Conservation (phyloP, 2,797 vertebrate genomes). For the Malacoraja senta region DNA sequence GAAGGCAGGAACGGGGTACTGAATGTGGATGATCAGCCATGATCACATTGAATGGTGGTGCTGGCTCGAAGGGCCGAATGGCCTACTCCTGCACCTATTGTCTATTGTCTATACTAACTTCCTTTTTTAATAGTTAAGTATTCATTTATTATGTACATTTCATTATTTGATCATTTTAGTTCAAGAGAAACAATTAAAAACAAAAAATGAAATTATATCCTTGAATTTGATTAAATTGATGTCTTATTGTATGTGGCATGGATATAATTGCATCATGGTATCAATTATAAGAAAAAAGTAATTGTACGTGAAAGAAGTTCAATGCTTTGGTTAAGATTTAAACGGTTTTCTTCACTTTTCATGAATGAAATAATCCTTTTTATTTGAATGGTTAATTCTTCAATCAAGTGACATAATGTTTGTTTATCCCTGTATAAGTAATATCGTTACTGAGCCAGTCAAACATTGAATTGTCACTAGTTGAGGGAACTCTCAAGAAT, state of each 20-base stretch:
- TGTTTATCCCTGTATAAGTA: neutral
- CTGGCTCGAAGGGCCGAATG: no score
- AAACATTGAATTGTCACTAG: neutral
- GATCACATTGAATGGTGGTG: no score
- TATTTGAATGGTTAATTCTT: neutral
- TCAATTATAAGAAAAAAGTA: neutral
- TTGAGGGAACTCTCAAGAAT: neutral
- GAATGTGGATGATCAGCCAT: no score
- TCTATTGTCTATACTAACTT: neutral
- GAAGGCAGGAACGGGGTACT: no score
- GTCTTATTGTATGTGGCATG: neutral
- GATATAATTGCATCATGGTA: neutral
- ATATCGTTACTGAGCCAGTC: constrained; percentile 8
- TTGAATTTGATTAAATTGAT: neutral
- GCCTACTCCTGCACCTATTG: no score
- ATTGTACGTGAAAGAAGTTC: neutral
- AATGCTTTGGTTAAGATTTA: neutral
- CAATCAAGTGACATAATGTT: neutral
- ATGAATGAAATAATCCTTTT: constrained; percentile 21
- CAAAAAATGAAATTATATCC: neutral
- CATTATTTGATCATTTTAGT: neutral
- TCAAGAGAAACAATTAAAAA: neutral
- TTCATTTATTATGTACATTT: neutral
- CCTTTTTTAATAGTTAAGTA: neutral
- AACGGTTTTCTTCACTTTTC: neutral